Conservation (phyloP, 92 coral and sea anemone genomes). For the Pocillopora grandis region DNA sequence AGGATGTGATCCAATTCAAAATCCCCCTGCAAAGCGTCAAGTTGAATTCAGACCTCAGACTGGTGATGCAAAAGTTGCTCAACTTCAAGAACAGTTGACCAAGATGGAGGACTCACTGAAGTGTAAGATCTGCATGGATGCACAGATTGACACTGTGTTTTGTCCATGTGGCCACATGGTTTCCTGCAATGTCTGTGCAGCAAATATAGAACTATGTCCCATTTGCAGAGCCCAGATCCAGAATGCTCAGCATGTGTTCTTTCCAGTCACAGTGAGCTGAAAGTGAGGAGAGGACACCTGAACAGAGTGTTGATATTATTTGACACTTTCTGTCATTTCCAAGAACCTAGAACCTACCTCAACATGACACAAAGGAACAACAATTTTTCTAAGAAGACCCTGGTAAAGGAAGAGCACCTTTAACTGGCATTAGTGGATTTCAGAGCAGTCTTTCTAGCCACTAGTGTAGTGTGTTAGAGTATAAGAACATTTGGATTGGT, state of each 20-base stretch:
- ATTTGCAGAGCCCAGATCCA: constrained; percentile 82
- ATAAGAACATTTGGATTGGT: too few relatives aligned
- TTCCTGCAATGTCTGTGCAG: constrained; percentile 81
- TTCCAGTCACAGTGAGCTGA: background rate
- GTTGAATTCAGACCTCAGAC: constrained; percentile 26
- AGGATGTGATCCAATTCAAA: constrained; percentile 77
- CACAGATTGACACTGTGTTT: constrained; percentile 82
- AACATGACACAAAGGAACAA: background rate
- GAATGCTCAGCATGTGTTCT: constrained; percentile 69
- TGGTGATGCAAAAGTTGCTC: constrained; percentile 36
- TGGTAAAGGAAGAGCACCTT: background rate
- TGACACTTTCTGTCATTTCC: constrained; percentile 11
- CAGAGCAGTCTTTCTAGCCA: too few relatives aligned
- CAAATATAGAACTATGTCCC: constrained; percentile 76
- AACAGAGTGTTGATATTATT: background rate
- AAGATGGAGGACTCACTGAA: constrained; percentile 82
- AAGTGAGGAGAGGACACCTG: background rate
- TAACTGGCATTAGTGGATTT: too few relatives aligned
- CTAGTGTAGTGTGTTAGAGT: too few relatives aligned
- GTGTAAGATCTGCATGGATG: constrained; percentile 98
- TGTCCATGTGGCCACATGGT: constrained; percentile 99
- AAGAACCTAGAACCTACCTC: background rate
- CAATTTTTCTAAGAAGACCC: background rate
- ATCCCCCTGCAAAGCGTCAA: constrained; percentile 11
- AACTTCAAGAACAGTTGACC: constrained; percentile 66